Conservation (phyloP, 2,888 invertebrate genomes). For the Pollenia griseotomentosa region DNA sequence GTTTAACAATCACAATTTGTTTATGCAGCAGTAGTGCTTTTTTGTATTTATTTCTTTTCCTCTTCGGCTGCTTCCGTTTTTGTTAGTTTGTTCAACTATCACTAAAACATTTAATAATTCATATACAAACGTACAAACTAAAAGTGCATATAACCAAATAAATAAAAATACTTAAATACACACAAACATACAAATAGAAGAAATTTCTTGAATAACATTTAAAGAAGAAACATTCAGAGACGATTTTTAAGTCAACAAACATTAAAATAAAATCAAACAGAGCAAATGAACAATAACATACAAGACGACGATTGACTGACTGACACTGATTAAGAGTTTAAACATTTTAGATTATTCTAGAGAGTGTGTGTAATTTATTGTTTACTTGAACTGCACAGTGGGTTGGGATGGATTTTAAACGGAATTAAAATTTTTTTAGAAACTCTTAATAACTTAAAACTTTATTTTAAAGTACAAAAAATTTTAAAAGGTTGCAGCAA, state of each 20-base stretch:
- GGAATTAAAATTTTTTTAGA: no score
- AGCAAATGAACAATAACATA: not conserved
- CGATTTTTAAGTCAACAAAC: conserved; percentile 24
- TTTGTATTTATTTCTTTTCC: not conserved
- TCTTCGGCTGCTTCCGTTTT: not conserved
- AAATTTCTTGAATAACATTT: conserved; percentile 27
- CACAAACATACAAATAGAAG: conserved; percentile 10
- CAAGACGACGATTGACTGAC: conserved; percentile 30
- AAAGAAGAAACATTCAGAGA: conserved; percentile 31
- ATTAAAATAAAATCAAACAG: conserved; percentile 30
- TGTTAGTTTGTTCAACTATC: not conserved
- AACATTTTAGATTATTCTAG: conserved; percentile 28
- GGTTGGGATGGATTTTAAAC: not conserved
- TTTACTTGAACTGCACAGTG: conserved; percentile 28
- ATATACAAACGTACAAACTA: not conserved
- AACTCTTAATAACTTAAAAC: no score
- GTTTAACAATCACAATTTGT: conserved; percentile 62
- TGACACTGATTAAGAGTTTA: conserved; percentile 67
- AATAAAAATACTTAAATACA: not conserved
- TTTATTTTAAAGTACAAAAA: no score
- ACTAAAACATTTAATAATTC: conserved; percentile 2
- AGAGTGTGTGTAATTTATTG: not conserved
- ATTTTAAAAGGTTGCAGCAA: no score
- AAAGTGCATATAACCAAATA: conserved; percentile 5
- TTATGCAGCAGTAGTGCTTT: conserved; percentile 39